These are phyloP conservation scores for Neolamprologus ventralis DNA, from an alignment of 2,113 vertebrate species.

Conservation along the genomic window DNA sequence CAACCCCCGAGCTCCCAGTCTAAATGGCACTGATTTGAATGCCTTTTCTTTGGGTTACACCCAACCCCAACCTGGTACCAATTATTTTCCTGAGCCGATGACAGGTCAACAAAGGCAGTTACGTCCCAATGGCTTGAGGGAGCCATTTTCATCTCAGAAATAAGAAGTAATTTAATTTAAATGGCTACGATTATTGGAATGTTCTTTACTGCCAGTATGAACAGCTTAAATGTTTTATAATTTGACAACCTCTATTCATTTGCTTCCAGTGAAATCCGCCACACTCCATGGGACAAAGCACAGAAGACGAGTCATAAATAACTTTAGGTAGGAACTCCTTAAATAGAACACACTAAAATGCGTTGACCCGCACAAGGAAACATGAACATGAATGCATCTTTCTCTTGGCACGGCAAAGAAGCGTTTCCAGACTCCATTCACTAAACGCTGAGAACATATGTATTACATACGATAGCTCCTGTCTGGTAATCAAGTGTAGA, in stretches of 20 bases:
- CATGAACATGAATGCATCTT: not conserved
- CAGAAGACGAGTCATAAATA: not conserved
- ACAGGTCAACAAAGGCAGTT: slow-evolving; percentile 50
- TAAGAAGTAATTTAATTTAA: slow-evolving; percentile 7
- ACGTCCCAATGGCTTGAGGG: not conserved
- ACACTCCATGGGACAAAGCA: not conserved
- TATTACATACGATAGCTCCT: not conserved
- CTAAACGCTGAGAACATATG: not conserved
- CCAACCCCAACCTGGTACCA: slow-evolving; percentile 8
- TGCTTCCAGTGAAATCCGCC: not conserved
- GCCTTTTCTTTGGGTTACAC: slow-evolving; percentile 3
- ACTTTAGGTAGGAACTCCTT: not conserved
- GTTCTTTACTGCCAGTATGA: not conserved
- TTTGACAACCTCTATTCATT: slow-evolving; percentile 17
- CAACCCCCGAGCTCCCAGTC: not conserved
- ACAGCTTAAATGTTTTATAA: not conserved
- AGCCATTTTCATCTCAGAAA: slow-evolving; percentile 2
- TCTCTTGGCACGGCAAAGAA: slow-evolving; percentile 1
- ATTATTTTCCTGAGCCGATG: slow-evolving; percentile 7
- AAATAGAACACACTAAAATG: not conserved
- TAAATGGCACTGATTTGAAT: not conserved
- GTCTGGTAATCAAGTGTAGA: not conserved
- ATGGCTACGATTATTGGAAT: slow-evolving; percentile 6
- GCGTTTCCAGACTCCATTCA: not conserved
- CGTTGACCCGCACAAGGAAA: not conserved